Evolutionary conservation across 1,140 invertebrate genomes (phyloP), one percentile per base, ranked within the genome.

Genomic region (Drosophila mauritiana): DNA sequence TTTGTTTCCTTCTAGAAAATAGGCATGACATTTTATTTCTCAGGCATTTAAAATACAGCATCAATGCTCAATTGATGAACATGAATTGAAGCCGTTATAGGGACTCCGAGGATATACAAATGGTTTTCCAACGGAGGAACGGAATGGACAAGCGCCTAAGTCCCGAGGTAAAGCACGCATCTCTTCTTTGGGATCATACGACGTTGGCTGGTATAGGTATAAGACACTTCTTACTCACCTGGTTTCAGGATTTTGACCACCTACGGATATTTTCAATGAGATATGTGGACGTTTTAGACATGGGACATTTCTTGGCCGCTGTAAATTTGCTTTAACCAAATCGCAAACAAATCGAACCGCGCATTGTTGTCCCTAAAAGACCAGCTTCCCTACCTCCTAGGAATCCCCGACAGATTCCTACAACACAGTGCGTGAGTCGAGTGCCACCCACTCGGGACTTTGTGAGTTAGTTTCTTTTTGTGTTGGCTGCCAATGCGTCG

Each of bases 401-500:
- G 58, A 6, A 42, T 36, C 58, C 58, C 45, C 40, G 15, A 34
- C 12, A 3, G 49, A 8, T 39, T 15, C 20, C 43, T 15, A 36
- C 52, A 25, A 36, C 43, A 12, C 7, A 61, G 78, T 81, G 81
- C 81, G 82, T 85, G 61, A 80, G 59, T 65, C 56, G 55, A 63
- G 37, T 58, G 56, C 68, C 81, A 81, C 82, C 74, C 78, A 80
- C 78, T 78, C 69, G 55, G 46, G 46, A 42, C 40, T 51, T 62
- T 31, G 40, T 56, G 46, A 53, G 58, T 64, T 57, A 56, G 46
- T 74, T 57, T 56, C 54, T 17, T 56, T 75, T 65, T 74, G 36
- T 79, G 78, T 79, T 86, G 74, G 64, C 78, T 86, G 82, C 83
- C 82, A 81, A 81, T 86, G 78, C 78, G 70, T 82, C 51, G 83